These are phyloP conservation scores for Lepilemur ruficaudatus DNA, from an alignment of 2,797 vertebrate genomes.

Conservation along the genomic window DNA sequence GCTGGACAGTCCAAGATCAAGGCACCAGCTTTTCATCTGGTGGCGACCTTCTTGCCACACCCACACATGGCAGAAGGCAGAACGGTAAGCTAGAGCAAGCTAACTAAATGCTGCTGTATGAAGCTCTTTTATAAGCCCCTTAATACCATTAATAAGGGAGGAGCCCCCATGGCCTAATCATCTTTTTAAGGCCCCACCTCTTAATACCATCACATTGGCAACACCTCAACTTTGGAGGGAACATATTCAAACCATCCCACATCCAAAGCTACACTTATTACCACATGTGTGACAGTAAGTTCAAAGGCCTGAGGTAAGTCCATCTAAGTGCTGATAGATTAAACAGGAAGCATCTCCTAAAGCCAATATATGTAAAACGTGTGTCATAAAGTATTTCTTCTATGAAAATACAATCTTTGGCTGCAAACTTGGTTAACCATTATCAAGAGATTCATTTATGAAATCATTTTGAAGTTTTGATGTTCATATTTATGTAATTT, in stretches of 20 bases:
- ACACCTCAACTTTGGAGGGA: not conserved
- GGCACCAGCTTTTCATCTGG: not conserved
- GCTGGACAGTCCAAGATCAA: not conserved
- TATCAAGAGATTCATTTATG: not conserved
- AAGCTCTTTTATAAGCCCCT: not conserved
- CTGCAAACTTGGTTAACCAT: not conserved
- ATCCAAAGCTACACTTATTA: not conserved
- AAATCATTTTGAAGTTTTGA: not conserved
- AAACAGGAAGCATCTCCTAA: not conserved
- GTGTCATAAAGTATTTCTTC: not conserved
- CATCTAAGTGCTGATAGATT: not conserved
- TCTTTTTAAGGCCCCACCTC: not conserved
- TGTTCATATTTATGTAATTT: not conserved
- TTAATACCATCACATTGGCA: not conserved
- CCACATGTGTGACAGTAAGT: not conserved
- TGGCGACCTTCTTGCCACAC: not conserved
- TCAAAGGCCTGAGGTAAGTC: not conserved
- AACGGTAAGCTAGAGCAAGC: not conserved
- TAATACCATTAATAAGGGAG: not conserved
- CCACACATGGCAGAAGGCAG: not conserved
- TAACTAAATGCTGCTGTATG: not conserved
- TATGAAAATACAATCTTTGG: not conserved
- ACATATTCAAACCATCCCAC: not conserved
- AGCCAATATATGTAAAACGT: not conserved
- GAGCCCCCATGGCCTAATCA: not conserved